These are phyloP conservation scores for Phoxinus phoxinus DNA, from an alignment of 2,113 vertebrate genomes.

Conservation along the genomic window DNA sequence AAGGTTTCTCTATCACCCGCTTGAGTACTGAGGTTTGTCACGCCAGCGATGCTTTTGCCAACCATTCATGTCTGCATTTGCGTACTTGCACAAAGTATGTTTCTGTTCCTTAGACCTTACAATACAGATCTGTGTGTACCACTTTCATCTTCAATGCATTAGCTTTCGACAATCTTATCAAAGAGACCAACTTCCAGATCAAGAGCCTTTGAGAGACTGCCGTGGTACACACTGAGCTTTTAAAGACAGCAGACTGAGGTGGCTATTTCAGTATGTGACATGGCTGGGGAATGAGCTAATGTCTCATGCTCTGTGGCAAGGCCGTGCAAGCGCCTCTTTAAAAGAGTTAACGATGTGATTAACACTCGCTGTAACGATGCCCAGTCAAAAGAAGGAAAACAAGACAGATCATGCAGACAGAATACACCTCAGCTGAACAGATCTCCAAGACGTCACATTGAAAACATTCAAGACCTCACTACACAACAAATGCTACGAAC, in stretches of 20 bases:
- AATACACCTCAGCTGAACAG: slow-evolving; percentile 16
- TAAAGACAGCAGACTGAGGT: slow-evolving; percentile 38
- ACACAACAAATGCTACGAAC: background rate
- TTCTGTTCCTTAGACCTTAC: slow-evolving; percentile 49
- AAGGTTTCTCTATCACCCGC: slow-evolving; percentile 6
- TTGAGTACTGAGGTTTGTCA: slow-evolving; percentile 8
- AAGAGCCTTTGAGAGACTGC: slow-evolving; percentile 64
- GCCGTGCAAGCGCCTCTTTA: slow-evolving; percentile 54
- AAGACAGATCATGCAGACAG: slow-evolving; percentile 49
- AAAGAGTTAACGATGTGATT: slow-evolving; percentile 32
- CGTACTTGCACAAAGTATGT: slow-evolving; percentile 10
- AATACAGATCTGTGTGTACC: slow-evolving; percentile 60
- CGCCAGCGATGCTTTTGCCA: background rate
- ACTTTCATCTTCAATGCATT: background rate
- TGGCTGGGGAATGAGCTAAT: slow-evolving; percentile 53
- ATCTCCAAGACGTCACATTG: slow-evolving; percentile 27
- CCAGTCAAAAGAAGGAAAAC: slow-evolving; percentile 35
- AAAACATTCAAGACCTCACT: background rate
- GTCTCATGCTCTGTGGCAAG: slow-evolving; percentile 68
- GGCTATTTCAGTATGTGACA: slow-evolving; percentile 31
- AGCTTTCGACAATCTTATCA: background rate
- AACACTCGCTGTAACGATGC: slow-evolving; percentile 17
- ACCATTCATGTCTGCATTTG: background rate
- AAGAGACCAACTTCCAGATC: slow-evolving; percentile 45
- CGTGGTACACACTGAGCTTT: background rate